These are phyloP conservation scores for Anastrepha ludens DNA, from an alignment of 1,140 invertebrate species.

Conservation along the genomic window DNA sequence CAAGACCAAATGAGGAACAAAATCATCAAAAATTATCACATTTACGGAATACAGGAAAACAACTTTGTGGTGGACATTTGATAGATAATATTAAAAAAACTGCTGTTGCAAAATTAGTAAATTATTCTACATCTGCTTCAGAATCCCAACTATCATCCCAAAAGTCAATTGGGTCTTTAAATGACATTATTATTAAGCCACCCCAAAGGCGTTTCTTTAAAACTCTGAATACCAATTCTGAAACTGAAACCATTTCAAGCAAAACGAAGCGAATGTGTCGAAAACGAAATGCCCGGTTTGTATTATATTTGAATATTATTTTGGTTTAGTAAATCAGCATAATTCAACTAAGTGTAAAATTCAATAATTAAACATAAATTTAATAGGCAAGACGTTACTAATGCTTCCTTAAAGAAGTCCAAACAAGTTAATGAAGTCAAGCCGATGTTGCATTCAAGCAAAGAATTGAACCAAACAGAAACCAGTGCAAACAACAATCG, in stretches of 20 bases:
- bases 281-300: not conserved
- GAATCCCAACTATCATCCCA: not conserved
- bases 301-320: not conserved
- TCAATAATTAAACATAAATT: not conserved
- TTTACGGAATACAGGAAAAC: not conserved
- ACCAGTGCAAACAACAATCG: not conserved
- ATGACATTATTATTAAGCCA: not conserved
- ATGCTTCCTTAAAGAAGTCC: not conserved
- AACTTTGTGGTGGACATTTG: not conserved
- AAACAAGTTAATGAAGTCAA: conserved; percentile 28
- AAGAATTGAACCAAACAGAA: not conserved
- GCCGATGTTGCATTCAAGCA: not conserved
- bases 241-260: not conserved
- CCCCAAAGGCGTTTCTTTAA: not conserved
- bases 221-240: not conserved
- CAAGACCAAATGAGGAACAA: not conserved
- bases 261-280: not conserved
- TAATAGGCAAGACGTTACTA: not conserved
- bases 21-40: not conserved
- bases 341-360: too few relatives aligned
- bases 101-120: not conserved
- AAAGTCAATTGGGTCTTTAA: not conserved
- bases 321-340: not conserved
- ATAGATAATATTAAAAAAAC: too few relatives aligned
- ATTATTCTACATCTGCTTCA: not conserved